Base-by-base conservation (phyloP, 2,113 vertebrate genomes). In the Chionomys nivalis region DNA sequence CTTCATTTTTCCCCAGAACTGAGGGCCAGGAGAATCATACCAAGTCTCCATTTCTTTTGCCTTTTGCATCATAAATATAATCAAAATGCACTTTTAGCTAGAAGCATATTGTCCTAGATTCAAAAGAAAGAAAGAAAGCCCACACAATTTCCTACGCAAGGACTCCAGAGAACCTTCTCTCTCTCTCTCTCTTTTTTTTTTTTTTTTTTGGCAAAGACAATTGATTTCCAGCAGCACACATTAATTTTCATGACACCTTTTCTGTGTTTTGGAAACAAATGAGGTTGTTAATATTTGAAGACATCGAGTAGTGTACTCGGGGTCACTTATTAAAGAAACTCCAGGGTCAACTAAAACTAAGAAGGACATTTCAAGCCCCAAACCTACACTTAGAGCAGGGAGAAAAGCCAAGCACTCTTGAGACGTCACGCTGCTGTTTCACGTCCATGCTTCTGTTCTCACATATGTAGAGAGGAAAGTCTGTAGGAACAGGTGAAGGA, bases 251-350 rank as follows among this genome's bases (percentile, higher is more conserved):
- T 94, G 96, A 97, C 93, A 93, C 44, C 82, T 13, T 95, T 79
- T 94, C 36, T 78, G 76, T 86, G 44, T 63, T 96, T 95, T 86
- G n/a, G 66, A 94, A 98, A 98, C 93, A 98, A 98, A 98, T 66
- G 92, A 95, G 97, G 94, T 96, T 97, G 98, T 98, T 98, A 97
- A 98, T 98, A 97, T 96, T 97, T 93, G 82, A 97, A 97, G 76
- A 91, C 86, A 94, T 44, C 89, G 39, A 1, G 61, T 44, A 83
- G 13, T 94, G 75, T 92, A 95, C 96, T 89, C 85, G 82, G 47
- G n/a, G 73, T 47, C 21, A 77, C 36, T 92, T 65, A 94, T 85
- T 97, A 85, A 79, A 91, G 91, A 83, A 85, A 11, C 79, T 85
- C 87, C 33, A n/a, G 28, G 75, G 52, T 89, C 36, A 89, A 47